Evolutionary conservation across 2,797 vertebrate genomes (phyloP).

Genomic region (Lophotriccus pileatus): DNA sequence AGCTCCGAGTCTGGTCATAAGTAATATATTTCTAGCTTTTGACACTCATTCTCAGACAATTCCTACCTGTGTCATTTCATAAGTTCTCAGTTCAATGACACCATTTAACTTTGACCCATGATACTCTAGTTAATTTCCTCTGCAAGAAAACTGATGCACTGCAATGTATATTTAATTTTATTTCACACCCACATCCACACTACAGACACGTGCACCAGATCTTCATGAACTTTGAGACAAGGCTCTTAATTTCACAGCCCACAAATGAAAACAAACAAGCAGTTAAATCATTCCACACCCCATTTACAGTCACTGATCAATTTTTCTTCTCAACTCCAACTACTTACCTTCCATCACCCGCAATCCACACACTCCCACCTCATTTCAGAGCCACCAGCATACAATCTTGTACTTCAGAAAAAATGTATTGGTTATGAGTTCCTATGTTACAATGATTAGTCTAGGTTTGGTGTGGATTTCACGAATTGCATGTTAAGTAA

Average conservation of each 20-base stretch:
- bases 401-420: background rate
- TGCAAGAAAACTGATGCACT: background rate
- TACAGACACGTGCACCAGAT: background rate
- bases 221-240: background rate
- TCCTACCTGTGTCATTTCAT: background rate
- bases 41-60: background rate
- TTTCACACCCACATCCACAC: background rate
- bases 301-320: background rate
- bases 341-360: background rate
- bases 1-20: background rate
- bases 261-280: background rate
- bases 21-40: background rate
- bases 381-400: background rate
- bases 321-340: constrained; percentile 11
- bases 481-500: background rate
- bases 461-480: background rate
- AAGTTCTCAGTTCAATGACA: background rate
- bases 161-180: background rate
- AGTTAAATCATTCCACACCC: background rate
- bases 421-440: background rate
- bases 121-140: background rate
- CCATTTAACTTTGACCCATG: background rate
- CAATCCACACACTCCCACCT: constrained; percentile 11
- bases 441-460: background rate
- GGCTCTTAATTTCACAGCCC: background rate